Evolutionary conservation across 2,113 vertebrate genomes (phyloP), one percentile per base, ranked within the genome.

Genomic region (Orthonyx spaldingii): DNA sequence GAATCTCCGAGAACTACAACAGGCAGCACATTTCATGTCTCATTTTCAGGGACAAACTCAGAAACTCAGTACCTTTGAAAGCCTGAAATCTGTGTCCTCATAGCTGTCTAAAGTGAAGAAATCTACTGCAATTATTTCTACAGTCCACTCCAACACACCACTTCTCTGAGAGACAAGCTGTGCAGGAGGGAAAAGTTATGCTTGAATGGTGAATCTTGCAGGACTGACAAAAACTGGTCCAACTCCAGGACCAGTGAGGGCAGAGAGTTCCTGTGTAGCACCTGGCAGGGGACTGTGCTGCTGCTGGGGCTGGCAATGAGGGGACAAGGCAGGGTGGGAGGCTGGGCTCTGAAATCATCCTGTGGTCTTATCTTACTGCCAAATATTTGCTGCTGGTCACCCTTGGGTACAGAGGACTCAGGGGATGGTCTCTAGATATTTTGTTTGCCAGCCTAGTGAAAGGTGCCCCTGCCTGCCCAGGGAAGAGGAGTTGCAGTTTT

Each of bases 91-190:
- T 68, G 2, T 13, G 69, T 39, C 39, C 9, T 30, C 24, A 24
- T 4, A 37, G 17, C 0, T 0, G 20, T n/a, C 50, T 65, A 7
- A 72, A 77, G 24, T 0, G 7, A 56, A 68, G 39, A 49, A 47
- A 44, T 12, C 27, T 44, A 39, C 30, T 52, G 19, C n/a, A 59
- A 30, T 50, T 55, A 74, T 39, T 70, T 82, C 32, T 59, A 27
- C 44, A 60, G 22, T 44, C 18, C 70, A 23, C 14, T 72, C 27
- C 49, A 87, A 21, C 13, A 28, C 49, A 79, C 15, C 24, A 9
- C 8, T 83, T n/a, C 41, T 65, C 28, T 8, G 16, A 61, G 14
- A 81, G n/a, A 78, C 82, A 64, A 94, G 63, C 53, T 69, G 16
- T 60, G 37, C 59, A 57, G 75, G 77, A 65, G 10, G 16, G 27